Base-by-base conservation (phyloP, 35 echinoderm and acorn worm species). In the Eucidaris tribuloides region DNA sequence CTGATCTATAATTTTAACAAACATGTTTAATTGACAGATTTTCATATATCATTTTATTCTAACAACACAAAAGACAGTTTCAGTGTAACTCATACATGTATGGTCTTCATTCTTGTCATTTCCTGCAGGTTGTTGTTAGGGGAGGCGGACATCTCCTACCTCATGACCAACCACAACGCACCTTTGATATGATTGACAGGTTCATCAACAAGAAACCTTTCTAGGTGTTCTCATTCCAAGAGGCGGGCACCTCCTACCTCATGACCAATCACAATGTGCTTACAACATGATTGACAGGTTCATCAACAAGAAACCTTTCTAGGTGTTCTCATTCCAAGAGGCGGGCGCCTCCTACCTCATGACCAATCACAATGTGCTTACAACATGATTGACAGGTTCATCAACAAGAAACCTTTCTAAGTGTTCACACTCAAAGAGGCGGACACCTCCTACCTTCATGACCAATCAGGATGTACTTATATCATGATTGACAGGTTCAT, bases 161-260 rank as follows among this genome's bases (percentile, higher is more conserved):
- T 7, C 60, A 87, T 54, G 93, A 96, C 76, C 93, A 96, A 88
- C 93, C 93, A 61, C 59, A 81, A 37, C 56, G 93, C 57, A 43
- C 78, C 29, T 96, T 91, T 74, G 85, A 96, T 42, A 96, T 96
- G 93, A 87, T 96, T 63, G 84, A 88, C 68, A 87, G 89, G 40
- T 96, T 96, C 62, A 84, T 96, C 33, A 89, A 50, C 31, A 86
- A 86, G 50, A 68, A 46, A 45, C 85, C 59, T 33, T 94, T 89
- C 60, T n/a, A n/a, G n/a, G n/a, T n/a, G n/a, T n/a, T n/a, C n/a
- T n/a, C 36, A 58, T 60, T 1, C 61, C 79, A 55, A 81, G 79
- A 36, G 91, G 45, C 36, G 91, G 91, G 30, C 91, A 93, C 44
- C 83, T 93, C 28, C 58, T 87, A 48, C 91, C 91, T 7, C 66